These are phyloP conservation scores for Microctonus hyperodae DNA, from an alignment of 2,888 invertebrate species.

Conservation along the genomic window DNA sequence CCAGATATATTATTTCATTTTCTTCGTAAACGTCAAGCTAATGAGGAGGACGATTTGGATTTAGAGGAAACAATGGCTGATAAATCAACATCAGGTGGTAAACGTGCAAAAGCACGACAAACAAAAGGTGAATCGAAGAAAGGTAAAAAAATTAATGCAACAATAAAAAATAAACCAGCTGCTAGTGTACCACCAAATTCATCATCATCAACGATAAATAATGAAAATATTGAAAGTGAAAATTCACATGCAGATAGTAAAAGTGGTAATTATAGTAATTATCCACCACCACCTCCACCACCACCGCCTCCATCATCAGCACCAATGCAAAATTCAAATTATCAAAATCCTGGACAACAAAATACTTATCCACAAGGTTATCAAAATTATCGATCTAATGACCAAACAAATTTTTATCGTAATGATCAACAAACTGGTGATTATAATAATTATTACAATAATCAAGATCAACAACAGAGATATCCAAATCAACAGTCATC, in stretches of 20 bases:
- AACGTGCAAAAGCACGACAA: constrained; percentile 59
- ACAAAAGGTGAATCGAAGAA: constrained; percentile 61
- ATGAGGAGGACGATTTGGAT: constrained; percentile 81
- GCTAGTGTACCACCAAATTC: constrained; percentile 66
- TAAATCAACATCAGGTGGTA: constrained; percentile 56
- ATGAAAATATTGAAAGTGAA: constrained; percentile 41
- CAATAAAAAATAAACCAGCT: constrained; percentile 65
- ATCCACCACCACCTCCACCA: constrained; percentile 37
- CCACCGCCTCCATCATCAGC: constrained; percentile 35
- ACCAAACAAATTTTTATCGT: constrained; percentile 54
- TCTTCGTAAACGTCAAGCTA: constrained; percentile 80
- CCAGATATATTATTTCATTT: constrained; percentile 92
- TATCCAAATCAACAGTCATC: constrained; percentile 48
- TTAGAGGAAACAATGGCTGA: constrained; percentile 78
- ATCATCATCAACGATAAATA: constrained; percentile 46
- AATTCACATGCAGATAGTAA: constrained; percentile 43
- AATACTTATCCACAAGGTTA: constrained; percentile 49
- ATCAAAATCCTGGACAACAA: constrained; percentile 44
- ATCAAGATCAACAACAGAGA: constrained; percentile 53
- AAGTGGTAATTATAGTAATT: constrained; percentile 48
- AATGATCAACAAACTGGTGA: constrained; percentile 50
- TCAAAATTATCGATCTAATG: constrained; percentile 53
- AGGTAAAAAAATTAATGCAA: constrained; percentile 50
- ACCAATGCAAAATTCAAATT: constrained; percentile 46
- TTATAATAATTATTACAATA: constrained; percentile 53